Base-by-base conservation (phyloP, 2,113 vertebrate species). In the Charina bottae region DNA sequence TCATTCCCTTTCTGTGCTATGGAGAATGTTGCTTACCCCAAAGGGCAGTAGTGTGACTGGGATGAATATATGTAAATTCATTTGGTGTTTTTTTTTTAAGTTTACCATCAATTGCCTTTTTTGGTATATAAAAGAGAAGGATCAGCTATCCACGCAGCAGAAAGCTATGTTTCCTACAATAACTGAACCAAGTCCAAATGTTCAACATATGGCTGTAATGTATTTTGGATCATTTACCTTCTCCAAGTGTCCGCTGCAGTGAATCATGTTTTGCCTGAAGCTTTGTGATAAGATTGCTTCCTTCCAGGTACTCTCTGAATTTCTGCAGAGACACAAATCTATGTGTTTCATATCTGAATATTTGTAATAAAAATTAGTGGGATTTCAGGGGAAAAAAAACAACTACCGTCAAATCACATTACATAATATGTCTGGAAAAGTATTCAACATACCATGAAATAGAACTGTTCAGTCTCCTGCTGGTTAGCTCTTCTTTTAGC, bases 201-300 rank as follows among this genome's bases (percentile, higher is more conserved):
- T 62, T 28, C 59, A 90, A 60, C 33, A 53, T 92, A 46, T 58
- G 5, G 21, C 21, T 53, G 85, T 0, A 53, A 1, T 56, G 91
- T 90, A 62, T 15, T 87, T 4, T 59, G 37, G 17, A 85, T 46
- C 87, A 96, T 95, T 97, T 98, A 99, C 99, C 99, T 98, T 99
- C 99, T 95, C 98, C 99, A 0, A 99, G 98, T 0, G 98, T 98
- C 97, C 98, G 98, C 96, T 99, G 99, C 96, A 99, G 97, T 95
- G 99, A 97, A 97, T 99, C 99, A 90, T 99, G 99, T 96, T 99
- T 99, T 96, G 99, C 99, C 97, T 99, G 99, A 95, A 99, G 99
- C 95, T 99, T 99, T 93, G 98, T 98, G 97, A 99, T 99, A 95
- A 99, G 99, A 97, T 99, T 99, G 94, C 99, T 99, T 96, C 99